Percentiles rank a stretch among this genome's conserved stretches.
These are phyloP conservation scores for Rhinatrema bivittatum DNA, from an alignment of 2,797 vertebrate genomes.

Conservation along the genomic window DNA sequence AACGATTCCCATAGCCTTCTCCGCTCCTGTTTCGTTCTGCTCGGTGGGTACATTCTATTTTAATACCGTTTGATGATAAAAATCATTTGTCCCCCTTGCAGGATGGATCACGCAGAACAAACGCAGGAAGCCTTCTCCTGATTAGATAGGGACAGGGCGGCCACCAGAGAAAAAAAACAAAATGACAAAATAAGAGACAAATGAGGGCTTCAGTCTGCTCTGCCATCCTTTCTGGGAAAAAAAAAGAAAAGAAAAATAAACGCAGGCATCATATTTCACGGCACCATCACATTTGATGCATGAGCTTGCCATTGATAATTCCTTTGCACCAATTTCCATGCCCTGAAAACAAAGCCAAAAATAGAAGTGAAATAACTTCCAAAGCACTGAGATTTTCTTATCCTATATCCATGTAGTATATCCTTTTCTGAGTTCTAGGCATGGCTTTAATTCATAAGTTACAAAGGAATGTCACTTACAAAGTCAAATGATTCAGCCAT, in stretches of 20 bases:
- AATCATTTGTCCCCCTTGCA: conserved; percentile 41
- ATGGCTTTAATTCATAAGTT: too few species aligned
- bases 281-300: too few species aligned
- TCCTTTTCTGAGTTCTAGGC: too few species aligned
- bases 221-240: conserved; percentile 39
- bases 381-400: too few species aligned
- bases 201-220: conserved; percentile 33
- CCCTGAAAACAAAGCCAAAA: too few species aligned
- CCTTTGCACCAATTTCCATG: too few species aligned
- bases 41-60: conserved; percentile 39
- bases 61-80: conserved; percentile 61
- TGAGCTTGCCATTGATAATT: too few species aligned
- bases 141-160: conserved; percentile 57
- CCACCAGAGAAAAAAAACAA: conserved; percentile 47
- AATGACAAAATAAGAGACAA: conserved; percentile 52
- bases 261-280: neutral
- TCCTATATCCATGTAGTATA: too few species aligned
- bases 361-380: too few species aligned
- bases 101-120: conserved; percentile 54
- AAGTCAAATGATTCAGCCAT: too few species aligned
- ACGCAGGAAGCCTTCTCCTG: conserved; percentile 62
- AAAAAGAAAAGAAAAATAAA: conserved; percentile 16
- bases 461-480: too few species aligned
- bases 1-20: neutral
- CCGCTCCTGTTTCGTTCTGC: conserved; percentile 9